These are phyloP conservation scores for Chaetoderma sp. DNA, from an alignment of 2,888 invertebrate species.

Conservation along the genomic window DNA sequence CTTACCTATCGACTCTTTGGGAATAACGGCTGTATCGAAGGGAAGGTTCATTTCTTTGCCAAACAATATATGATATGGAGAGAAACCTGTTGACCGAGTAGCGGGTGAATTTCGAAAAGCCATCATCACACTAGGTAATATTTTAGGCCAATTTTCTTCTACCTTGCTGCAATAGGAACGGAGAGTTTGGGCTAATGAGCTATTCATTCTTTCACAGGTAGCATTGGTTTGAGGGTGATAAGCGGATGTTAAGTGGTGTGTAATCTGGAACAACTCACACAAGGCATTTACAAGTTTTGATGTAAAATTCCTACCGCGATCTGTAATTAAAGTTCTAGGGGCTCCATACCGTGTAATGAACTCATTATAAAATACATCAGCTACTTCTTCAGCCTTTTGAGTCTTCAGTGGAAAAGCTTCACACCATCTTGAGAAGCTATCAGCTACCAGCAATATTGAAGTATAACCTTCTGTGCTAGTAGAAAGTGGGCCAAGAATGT, in stretches of 20 bases:
- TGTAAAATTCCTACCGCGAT: background rate
- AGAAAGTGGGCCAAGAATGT: background rate
- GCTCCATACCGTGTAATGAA: background rate
- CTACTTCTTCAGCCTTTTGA: background rate
- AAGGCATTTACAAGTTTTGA: background rate
- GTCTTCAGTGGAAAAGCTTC: slow-evolving; percentile 3
- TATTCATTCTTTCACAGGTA: background rate
- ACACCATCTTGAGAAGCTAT: background rate
- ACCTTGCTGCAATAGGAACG: background rate
- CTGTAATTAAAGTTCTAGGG: background rate
- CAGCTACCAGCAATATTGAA: background rate
- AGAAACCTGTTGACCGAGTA: background rate
- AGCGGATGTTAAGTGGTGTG: background rate
- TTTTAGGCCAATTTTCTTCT: background rate
- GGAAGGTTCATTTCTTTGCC: background rate
- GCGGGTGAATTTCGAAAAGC: background rate
- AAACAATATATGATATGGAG: background rate
- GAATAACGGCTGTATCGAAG: background rate
- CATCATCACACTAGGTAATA: background rate
- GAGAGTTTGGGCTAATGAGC: background rate
- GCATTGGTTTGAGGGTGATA: slow-evolving; percentile 4
- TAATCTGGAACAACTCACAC: slow-evolving; percentile 1
- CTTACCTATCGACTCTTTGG: background rate
- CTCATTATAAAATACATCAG: background rate
- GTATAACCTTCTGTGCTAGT: background rate